Evolutionary conservation across 2,888 invertebrate species (phyloP).

Genomic region (Melanostoma mellinum): DNA sequence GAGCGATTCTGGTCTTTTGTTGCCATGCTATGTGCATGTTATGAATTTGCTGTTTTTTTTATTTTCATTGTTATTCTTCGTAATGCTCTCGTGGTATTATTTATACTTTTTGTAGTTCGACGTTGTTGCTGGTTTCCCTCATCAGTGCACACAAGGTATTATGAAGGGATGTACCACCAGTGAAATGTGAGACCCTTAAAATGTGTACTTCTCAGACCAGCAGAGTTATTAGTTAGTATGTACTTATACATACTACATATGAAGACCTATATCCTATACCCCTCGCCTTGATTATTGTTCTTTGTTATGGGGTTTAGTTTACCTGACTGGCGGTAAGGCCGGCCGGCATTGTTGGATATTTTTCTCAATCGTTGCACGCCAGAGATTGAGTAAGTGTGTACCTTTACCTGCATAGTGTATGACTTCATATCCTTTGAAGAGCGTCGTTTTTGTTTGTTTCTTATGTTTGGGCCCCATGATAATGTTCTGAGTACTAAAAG

Average conservation of each 20-base stretch:
- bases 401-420: too few relatives aligned
- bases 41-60: conserved; percentile 32
- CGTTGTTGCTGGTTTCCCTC: conserved; percentile 56
- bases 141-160: conserved; percentile 45
- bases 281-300: conserved; percentile 15
- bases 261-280: neutral
- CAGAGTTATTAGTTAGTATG: conserved; percentile 14
- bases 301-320: conserved; percentile 24
- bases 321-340: conserved; percentile 39
- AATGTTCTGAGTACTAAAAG: too few relatives aligned
- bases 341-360: conserved; percentile 48
- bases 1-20: conserved; percentile 50
- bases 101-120: conserved; percentile 48
- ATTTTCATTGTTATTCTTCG: conserved; percentile 31
- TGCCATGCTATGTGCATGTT: conserved; percentile 56
- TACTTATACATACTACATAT: neutral
- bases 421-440: too few relatives aligned
- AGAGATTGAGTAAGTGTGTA: conserved; percentile 26
- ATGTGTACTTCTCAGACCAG: conserved; percentile 56
- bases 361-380: conserved; percentile 54
- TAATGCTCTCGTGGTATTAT: conserved; percentile 53
- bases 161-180: conserved; percentile 58
- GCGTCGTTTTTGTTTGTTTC: too few relatives aligned
- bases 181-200: conserved; percentile 66
- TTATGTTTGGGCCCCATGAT: too few relatives aligned